phyloP scores from a whole-genome alignment of 1,140 invertebrate genomes.

The Bradysia coprophila region DNA sequence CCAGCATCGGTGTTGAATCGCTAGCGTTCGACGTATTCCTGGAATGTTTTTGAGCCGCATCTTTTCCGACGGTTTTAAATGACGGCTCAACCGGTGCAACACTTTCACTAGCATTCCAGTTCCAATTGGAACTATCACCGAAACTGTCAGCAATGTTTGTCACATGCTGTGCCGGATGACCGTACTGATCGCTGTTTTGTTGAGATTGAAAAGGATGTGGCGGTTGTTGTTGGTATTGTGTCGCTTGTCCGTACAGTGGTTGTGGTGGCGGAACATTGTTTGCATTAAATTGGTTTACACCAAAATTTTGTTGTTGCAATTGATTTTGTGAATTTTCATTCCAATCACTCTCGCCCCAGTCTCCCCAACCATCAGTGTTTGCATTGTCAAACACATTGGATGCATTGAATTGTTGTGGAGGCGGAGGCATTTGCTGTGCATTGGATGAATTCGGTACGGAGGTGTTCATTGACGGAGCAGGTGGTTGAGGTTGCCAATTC shows the following conservation, averaged over 20 bases:
- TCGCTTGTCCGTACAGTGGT: conserved; percentile 1
- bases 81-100: not conserved
- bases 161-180: not conserved
- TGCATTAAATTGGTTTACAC: not conserved
- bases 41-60: conserved; percentile 2
- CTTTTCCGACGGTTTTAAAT: conserved; percentile 6
- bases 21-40: not conserved
- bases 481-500: no score
- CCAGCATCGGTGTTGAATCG: conserved; percentile 3
- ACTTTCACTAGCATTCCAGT: conserved; percentile 11
- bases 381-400: not conserved
- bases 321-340: conserved; percentile 10
- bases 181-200: not conserved
- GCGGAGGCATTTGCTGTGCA: not conserved
- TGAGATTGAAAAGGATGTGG: not conserved
- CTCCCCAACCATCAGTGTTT: conserved; percentile 17
- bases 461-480: no score
- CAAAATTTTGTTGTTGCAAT: conserved; percentile 1
- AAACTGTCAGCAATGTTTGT: conserved; percentile 19
- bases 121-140: conserved; percentile 20
- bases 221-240: conserved; percentile 1
- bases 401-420: not conserved
- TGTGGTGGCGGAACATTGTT: conserved; percentile 4
- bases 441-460: no score
- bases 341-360: conserved; percentile 23